Conservation (phyloP, 2,113 vertebrate species). For the Ptyas mucosa region DNA sequence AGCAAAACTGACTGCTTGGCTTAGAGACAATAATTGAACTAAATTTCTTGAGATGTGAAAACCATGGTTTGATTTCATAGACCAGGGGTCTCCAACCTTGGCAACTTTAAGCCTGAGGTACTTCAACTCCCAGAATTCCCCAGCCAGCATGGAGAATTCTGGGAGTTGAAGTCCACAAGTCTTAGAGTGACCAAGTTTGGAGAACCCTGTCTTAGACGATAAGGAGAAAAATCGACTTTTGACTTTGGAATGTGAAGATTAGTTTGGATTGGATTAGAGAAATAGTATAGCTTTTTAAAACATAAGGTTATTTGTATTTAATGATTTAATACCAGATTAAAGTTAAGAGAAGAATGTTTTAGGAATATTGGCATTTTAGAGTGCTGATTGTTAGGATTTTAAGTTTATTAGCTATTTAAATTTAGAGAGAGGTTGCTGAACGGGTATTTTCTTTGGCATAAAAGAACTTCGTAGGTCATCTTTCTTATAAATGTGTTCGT, state of each 20-base stretch:
- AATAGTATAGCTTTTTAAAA: not conserved
- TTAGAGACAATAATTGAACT: not conserved
- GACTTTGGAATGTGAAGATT: not conserved
- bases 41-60: not conserved
- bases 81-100: too few species aligned
- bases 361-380: too few species aligned
- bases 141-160: too few species aligned
- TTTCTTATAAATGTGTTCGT: not conserved
- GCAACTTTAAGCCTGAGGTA: too few species aligned
- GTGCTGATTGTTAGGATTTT: not conserved
- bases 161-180: too few species aligned
- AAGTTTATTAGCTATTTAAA: not conserved
- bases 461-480: not conserved
- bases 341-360: not conserved
- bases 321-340: not conserved
- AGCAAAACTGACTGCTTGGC: not conserved
- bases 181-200: too few species aligned
- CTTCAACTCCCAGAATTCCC: too few species aligned
- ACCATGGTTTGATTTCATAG: not conserved
- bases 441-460: not conserved
- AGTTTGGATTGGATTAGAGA: not conserved
- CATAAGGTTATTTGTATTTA: not conserved
- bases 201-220: not conserved
- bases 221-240: not conserved
- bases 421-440: not conserved